Base-by-base conservation (phyloP, 2,797 vertebrate species). In the Falco naumanni region DNA sequence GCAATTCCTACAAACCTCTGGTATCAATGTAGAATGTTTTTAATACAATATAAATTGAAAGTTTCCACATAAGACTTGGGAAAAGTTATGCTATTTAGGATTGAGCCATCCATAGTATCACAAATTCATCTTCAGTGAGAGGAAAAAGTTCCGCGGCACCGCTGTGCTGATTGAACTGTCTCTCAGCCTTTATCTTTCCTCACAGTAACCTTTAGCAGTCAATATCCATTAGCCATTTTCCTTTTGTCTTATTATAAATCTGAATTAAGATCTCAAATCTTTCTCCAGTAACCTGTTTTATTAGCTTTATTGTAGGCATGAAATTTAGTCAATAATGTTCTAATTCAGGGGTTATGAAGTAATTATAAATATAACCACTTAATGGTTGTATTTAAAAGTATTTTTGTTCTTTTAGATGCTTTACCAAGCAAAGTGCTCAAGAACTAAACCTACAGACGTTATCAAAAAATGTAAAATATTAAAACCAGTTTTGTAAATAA, bases 181-280 rank as follows among this genome's bases (percentile, higher is more conserved):
- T 63, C 31, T 79, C 34, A 79, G 59, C 16, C 34, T 47, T 89
- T 76, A 50, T 48, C 60, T 95, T 65, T 77, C 28, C 70, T 41
- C 74, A 70, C 24, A 81, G 63, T 76, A 76, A 59, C 14, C 29
- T 84, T 75, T 77, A 33, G 14, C 33, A 74, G 41, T 85, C 48
- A 77, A 48, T 70, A 90, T 16, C 54, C 11, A 74, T 85, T 70
- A 94, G 14, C n/a, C 4, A 8, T 82, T 66, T 66, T 90, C 56
- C 9, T 92, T 84, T 29, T 68, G 24, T 89, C 77, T 70, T 89
- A 20, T 76, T 86, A 85, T 63, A 91, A 87, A 91, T 61, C 57
- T 64, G 78, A 90, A 89, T 63, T 75, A 81, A 94, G 93, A 80
- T 81, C 53, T 72, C 60, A 89, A 89, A 70, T 54, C n/a, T 28